Percentiles rank a stretch among this genome's conserved stretches.
These are phyloP conservation scores for Chrysochloris asiatica DNA, from an alignment of 2,113 vertebrate species.

Conservation along the genomic window DNA sequence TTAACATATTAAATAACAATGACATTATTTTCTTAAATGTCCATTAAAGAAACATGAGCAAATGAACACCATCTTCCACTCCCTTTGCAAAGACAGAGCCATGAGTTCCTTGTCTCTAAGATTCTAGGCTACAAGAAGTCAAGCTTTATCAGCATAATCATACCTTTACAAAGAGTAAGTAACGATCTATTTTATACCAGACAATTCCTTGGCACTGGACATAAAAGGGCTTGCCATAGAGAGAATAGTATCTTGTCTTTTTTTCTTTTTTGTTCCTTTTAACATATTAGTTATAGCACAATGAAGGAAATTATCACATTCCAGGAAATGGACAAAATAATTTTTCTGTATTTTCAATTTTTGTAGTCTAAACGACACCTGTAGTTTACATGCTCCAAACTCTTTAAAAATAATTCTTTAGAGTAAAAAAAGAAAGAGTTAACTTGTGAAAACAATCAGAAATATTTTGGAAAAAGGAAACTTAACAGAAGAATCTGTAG, in stretches of 20 bases:
- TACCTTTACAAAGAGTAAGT: background rate
- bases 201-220: background rate
- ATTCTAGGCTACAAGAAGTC: background rate
- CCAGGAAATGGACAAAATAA: background rate
- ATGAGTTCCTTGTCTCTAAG: background rate
- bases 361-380: background rate
- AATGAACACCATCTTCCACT: background rate
- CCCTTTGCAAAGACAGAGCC: background rate
- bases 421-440: background rate
- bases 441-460: background rate
- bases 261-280: slow-evolving; percentile 9
- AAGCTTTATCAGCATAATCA: background rate
- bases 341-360: background rate
- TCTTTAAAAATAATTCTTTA: slow-evolving; percentile 1
- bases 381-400: background rate
- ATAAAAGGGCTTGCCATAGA: background rate
- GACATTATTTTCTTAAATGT: background rate
- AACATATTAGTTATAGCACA: background rate
- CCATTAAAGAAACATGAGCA: background rate
- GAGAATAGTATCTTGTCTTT: background rate
- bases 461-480: slow-evolving; percentile 37
- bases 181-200: background rate
- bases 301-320: background rate
- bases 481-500: background rate
- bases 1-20: background rate